Percentiles rank a stretch among this genome's conserved stretches.
Evolutionary conservation across 2,888 invertebrate species (phyloP).

Genomic region (Dorcus hopei): DNA sequence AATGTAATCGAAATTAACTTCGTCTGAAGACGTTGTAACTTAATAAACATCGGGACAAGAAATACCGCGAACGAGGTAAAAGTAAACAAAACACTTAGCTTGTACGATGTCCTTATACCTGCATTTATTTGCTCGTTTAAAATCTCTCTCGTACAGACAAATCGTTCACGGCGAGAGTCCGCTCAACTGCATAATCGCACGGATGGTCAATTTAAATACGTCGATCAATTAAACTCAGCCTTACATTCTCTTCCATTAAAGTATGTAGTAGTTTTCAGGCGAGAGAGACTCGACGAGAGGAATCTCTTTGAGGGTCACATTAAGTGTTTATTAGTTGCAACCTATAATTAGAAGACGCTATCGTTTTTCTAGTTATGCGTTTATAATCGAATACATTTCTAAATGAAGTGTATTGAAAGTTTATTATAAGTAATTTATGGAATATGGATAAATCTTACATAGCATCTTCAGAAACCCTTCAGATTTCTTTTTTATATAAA

Average conservation of each 20-base stretch:
- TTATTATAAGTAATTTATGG: too few relatives aligned
- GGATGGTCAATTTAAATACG: conserved; percentile 34
- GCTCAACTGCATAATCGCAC: conserved; percentile 33
- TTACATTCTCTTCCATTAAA: conserved; percentile 29
- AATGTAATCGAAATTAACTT: too few relatives aligned
- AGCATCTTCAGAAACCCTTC: too few relatives aligned
- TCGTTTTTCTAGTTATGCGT: too few relatives aligned
- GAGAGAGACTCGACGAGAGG: too few relatives aligned
- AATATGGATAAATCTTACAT: too few relatives aligned
- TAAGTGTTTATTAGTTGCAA: too few relatives aligned
- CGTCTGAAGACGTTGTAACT: not conserved
- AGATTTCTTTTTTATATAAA: too few relatives aligned
- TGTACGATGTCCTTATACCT: conserved; percentile 25
- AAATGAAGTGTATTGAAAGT: too few relatives aligned
- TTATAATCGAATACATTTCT: too few relatives aligned
- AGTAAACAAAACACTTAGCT: conserved; percentile 26
- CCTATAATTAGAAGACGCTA: too few relatives aligned
- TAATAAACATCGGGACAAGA: conserved; percentile 11
- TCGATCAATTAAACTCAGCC: conserved; percentile 34
- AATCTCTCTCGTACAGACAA: conserved; percentile 28
- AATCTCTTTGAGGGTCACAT: too few relatives aligned
- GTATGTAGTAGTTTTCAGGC: conserved; percentile 1
- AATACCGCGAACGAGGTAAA: conserved; percentile 9
- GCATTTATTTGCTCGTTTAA: conserved; percentile 26
- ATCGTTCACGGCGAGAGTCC: conserved; percentile 31